Conservation (phyloP, 2,797 vertebrate genomes). For the Podargus strigoides region DNA sequence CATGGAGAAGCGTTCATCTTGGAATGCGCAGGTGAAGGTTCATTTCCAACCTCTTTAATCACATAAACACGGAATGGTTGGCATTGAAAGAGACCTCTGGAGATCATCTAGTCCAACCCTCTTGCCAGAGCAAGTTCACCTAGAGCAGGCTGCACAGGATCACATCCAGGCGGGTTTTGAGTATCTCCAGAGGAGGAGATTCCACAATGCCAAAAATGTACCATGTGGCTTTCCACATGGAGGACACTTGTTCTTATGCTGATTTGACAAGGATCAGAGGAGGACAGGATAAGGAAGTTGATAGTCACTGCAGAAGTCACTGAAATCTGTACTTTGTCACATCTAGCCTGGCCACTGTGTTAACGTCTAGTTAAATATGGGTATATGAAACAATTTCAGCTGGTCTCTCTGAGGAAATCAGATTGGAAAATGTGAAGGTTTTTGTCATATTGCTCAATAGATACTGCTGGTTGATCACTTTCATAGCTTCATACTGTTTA, state of each 20-base stretch:
- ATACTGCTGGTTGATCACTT: neutral
- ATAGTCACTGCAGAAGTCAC: neutral
- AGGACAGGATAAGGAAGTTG: neutral
- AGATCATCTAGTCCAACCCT: no score
- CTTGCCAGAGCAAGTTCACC: no score
- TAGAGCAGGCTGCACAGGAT: no score
- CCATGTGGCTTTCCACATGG: neutral
- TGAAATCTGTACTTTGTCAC: neutral
- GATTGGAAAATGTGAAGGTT: neutral
- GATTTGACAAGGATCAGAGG: neutral
- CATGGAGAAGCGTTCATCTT: neutral
- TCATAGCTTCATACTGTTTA: neutral
- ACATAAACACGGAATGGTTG: no score
- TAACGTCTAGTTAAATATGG: neutral
- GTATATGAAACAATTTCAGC: neutral
- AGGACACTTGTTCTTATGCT: fast-evolving
- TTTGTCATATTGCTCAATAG: neutral
- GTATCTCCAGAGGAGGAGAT: no score
- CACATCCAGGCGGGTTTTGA: no score
- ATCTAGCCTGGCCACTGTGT: neutral
- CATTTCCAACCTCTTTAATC: neutral
- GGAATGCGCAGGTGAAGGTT: neutral
- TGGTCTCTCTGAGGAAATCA: neutral
- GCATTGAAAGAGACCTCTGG: no score
- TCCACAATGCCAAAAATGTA: neutral